Conservation (phyloP, 2,888 invertebrate species). For the Drosophila merina region DNA sequence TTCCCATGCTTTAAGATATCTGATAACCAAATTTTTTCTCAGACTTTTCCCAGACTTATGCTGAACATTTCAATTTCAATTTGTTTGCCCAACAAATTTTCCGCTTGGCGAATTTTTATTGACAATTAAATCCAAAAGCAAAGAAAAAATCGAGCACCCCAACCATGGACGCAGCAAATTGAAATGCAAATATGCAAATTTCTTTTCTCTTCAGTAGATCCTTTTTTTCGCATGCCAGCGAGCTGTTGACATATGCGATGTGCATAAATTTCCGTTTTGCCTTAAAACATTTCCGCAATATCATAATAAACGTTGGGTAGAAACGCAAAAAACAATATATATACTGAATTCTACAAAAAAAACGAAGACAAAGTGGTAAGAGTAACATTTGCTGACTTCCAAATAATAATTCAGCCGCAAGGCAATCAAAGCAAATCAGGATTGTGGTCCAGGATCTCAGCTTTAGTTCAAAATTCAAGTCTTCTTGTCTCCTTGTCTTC, state of each 20-base stretch:
- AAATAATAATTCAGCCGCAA: conserved; percentile 71
- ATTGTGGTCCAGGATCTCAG: conserved; percentile 55
- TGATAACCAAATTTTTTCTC: conserved; percentile 27
- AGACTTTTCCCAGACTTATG: conserved; percentile 40
- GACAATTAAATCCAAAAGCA: conserved; percentile 77
- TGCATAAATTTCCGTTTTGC: conserved; percentile 70
- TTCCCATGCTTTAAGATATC: conserved; percentile 12
- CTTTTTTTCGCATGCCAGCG: conserved; percentile 24
- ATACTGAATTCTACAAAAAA: conserved; percentile 52
- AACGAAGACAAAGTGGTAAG: conserved; percentile 38
- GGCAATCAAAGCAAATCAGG: conserved; percentile 72
- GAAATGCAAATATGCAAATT: conserved; percentile 77
- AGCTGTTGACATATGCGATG: conserved; percentile 76
- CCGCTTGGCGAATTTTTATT: conserved; percentile 83
- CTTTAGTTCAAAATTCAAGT: conserved; percentile 21
- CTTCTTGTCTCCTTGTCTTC: conserved; percentile 11
- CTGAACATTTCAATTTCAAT: conserved; percentile 70
- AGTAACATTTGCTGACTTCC: conserved; percentile 65
- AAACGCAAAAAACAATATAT: conserved; percentile 26
- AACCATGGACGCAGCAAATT: conserved; percentile 56
- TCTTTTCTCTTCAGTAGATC: conserved; percentile 21
- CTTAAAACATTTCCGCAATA: conserved; percentile 67
- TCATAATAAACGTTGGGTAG: conserved; percentile 70
- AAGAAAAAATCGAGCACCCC: conserved; percentile 43
- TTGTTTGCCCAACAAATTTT: conserved; percentile 83